Evolutionary conservation across 2,113 vertebrate species (phyloP), one percentile per base, ranked within the genome.

Genomic region (Apus apus): DNA sequence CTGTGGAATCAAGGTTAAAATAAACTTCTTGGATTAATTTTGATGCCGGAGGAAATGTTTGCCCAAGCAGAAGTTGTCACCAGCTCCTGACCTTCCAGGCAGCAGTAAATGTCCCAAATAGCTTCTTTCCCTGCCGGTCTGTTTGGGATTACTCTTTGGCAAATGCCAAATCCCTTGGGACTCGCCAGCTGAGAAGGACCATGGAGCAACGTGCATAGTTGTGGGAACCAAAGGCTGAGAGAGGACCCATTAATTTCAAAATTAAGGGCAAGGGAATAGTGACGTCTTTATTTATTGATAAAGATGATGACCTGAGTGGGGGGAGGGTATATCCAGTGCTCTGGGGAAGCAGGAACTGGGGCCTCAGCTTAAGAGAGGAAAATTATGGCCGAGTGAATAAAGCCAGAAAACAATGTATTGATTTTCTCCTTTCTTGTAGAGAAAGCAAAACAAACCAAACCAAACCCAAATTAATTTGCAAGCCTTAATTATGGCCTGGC

Each of bases 381-480:
- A 85, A 89, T 64, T 53, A 91, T 3, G 29, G 51, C n/a, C 70
- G 50, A 68, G 48, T 82, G 45, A 92, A 89, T 57, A 92, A 74
- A 89, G 11, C 67, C 87, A 29, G 50, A n/a, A 60, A 86, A 92
- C 74, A 68, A 25, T 19, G 17, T 26, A 43, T 1, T 51, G 46
- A 89, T 91, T 87, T 93, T 93, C 51, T 93, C 54, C 34, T 93
- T 74, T 79, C 50, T 74, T 56, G 15, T 30, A 85, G 15, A 75
- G 9, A 11, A 45, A 78, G 86, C 65, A 40, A 34, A 64, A 54
- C 22, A 1, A 43, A 43, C 0, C 6, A 50, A 77, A 82, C 3
- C 30, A 46, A 89, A 34, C 27, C 15, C n/a, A 62, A 79, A 89
- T 79, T 71, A 5, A 1, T 62, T 73, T 61, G 57, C 36, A 72